Evolutionary conservation across 2,888 invertebrate species (phyloP).

Genomic region (Macropis europaea): DNA sequence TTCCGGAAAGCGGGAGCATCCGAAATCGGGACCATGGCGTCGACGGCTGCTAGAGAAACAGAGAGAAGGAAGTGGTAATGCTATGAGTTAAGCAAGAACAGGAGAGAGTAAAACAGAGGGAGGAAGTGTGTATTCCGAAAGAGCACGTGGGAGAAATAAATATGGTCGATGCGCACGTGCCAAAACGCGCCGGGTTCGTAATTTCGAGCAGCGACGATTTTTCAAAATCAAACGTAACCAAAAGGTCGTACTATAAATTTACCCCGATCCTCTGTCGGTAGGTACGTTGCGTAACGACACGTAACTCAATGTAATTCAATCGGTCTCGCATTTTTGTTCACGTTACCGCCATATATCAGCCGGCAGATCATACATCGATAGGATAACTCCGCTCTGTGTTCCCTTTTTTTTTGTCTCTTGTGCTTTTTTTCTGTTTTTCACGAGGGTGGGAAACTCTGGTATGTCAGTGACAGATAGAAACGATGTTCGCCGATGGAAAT

Average conservation of each 20-base stretch:
- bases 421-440: constrained; percentile 3
- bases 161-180: constrained; percentile 69
- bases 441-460: background rate
- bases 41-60: background rate
- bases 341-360: constrained; percentile 62
- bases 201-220: constrained; percentile 70
- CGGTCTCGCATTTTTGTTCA: constrained; percentile 66
- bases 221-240: constrained; percentile 73
- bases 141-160: constrained; percentile 68
- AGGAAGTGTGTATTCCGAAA: constrained; percentile 9
- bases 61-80: background rate
- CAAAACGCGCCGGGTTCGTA: constrained; percentile 70
- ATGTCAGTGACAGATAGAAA: constrained; percentile 60
- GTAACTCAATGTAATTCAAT: constrained; percentile 76
- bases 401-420: constrained; percentile 6
- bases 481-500: constrained; percentile 53
- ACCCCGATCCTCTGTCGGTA: constrained; percentile 43
- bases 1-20: constrained; percentile 27
- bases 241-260: constrained; percentile 73
- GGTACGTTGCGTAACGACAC: constrained; percentile 67
- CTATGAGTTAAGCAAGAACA: background rate
- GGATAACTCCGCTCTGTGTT: constrained; percentile 38
- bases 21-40: constrained; percentile 28
- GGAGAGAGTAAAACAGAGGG: background rate
- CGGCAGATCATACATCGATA: constrained; percentile 63